These are phyloP conservation scores for Stenodera caucasica DNA, from an alignment of 2,888 invertebrate genomes.

Conservation along the genomic window DNA sequence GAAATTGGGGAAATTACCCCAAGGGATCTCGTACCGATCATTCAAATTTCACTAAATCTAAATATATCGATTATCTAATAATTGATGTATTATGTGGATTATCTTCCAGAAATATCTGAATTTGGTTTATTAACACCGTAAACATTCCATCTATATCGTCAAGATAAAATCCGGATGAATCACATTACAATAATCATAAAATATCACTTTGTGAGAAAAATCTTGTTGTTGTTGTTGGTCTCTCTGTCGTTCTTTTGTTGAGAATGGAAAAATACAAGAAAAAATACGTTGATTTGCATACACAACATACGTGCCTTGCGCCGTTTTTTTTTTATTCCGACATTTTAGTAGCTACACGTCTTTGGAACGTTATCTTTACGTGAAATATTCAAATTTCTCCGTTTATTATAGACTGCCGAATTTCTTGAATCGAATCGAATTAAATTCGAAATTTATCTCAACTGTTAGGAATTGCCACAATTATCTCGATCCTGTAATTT, in stretches of 20 bases:
- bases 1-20: neutral
- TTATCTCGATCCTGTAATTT: too few relatives aligned
- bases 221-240: slow-evolving; percentile 1
- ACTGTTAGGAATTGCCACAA: too few relatives aligned
- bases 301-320: slow-evolving; percentile 27
- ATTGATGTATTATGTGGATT: slow-evolving; percentile 26
- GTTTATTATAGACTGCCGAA: slow-evolving; percentile 19
- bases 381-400: slow-evolving; percentile 21
- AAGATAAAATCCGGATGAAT: slow-evolving; percentile 27
- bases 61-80: slow-evolving; percentile 29
- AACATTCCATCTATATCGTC: slow-evolving; percentile 23
- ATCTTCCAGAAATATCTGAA: slow-evolving; percentile 23
- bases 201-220: slow-evolving; percentile 22
- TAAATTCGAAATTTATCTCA: slow-evolving; percentile 21
- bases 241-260: neutral
- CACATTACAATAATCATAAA: slow-evolving; percentile 24
- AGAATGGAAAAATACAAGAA: neutral
- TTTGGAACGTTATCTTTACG: slow-evolving; percentile 26
- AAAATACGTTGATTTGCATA: slow-evolving; percentile 27
- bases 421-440: slow-evolving; percentile 21
- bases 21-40: neutral
- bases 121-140: slow-evolving; percentile 28
- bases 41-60: neutral
- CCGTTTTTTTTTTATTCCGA: slow-evolving; percentile 31
- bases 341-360: slow-evolving; percentile 30